Conservation (phyloP, 2,113 vertebrate genomes). For the Spea multiplicata region DNA sequence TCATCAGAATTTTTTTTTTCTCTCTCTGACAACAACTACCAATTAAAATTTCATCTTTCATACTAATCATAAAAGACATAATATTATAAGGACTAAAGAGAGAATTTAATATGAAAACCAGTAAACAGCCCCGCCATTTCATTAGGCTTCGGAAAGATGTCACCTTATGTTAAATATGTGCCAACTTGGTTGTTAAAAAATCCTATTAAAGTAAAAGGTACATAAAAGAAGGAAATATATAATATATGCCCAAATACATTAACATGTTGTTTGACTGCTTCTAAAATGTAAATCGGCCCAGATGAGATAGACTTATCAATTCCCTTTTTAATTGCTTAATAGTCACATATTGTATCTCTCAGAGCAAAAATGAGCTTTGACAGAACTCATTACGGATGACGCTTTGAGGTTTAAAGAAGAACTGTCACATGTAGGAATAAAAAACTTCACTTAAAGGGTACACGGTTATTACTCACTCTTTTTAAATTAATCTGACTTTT, state of each 20-base stretch:
- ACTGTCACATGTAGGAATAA: too few species aligned
- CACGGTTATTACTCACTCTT: too few species aligned
- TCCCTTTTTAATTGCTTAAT: conserved; percentile 12
- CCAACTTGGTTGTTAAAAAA: conserved; percentile 57
- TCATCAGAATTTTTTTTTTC: conserved; percentile 35
- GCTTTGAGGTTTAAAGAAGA: too few species aligned
- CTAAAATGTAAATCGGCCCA: conserved; percentile 2
- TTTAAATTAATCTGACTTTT: too few species aligned
- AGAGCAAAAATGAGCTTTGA: too few species aligned
- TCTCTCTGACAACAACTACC: conserved; percentile 48
- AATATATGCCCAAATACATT: conserved; percentile 44
- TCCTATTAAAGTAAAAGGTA: conserved; percentile 60
- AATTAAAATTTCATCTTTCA: conserved; percentile 59
- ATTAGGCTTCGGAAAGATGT: conserved; percentile 60
- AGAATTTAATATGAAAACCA: conserved; percentile 53
- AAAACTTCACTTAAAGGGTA: too few species aligned
- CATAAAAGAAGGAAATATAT: conserved; percentile 57
- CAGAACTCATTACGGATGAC: too few species aligned
- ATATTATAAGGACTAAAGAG: conserved; percentile 57
- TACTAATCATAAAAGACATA: conserved; percentile 53
- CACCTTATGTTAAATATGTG: conserved; percentile 60
- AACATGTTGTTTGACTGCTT: conserved; percentile 39
- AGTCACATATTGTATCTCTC: neutral
- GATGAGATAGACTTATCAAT: neutral
- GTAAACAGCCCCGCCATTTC: conserved; percentile 59